Evolutionary conservation across 2,797 vertebrate species (phyloP).

Genomic region (Cirrhinus molitorella): DNA sequence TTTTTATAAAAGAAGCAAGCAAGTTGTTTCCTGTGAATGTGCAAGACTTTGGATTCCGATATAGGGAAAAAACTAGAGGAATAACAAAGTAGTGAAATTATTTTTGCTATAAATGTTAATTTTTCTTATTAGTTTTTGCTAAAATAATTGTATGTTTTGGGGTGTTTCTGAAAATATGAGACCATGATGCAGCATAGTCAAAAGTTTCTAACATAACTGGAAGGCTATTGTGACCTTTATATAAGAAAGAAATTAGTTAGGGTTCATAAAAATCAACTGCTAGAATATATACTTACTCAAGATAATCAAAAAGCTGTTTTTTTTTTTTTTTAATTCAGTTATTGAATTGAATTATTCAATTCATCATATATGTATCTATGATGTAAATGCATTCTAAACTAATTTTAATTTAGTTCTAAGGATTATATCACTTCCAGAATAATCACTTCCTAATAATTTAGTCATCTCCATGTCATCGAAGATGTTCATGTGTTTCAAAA

Average conservation of each 20-base stretch:
- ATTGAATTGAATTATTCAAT: no score
- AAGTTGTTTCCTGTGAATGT: neutral
- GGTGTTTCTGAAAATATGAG: neutral
- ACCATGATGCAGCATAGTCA: neutral
- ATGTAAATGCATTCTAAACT: no score
- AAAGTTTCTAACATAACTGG: neutral
- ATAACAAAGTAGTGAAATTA: neutral
- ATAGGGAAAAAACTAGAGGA: neutral
- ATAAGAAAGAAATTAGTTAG: neutral
- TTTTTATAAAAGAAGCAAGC: neutral
- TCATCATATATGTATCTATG: no score
- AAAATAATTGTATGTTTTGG: neutral
- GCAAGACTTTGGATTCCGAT: neutral
- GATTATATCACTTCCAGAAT: no score
- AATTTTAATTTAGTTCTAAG: no score
- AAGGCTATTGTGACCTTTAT: neutral
- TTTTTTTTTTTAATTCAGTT: no score
- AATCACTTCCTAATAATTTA: no score
- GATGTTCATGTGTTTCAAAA: no score
- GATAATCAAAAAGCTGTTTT: no score
- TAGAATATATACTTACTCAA: neutral
- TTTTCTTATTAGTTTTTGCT: no score
- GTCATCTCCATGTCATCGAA: no score
- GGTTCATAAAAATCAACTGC: neutral
- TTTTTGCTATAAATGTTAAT: no score